Conservation (phyloP, 2,113 vertebrate genomes). For the Athene noctua region DNA sequence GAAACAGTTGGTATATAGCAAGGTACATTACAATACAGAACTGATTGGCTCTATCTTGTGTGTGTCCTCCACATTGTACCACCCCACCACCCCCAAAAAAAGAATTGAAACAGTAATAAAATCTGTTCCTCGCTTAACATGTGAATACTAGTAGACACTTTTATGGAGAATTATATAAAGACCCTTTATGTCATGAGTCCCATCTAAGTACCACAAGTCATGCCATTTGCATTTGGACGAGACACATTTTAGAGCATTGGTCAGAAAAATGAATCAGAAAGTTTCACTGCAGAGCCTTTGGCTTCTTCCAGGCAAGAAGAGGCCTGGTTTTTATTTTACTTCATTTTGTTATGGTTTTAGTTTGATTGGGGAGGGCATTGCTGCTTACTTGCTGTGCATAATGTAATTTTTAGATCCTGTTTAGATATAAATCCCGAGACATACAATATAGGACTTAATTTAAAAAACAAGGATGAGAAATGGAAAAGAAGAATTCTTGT, state of each 20-base stretch:
- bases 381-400: neutral
- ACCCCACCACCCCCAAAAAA: neutral
- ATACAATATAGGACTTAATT: neutral
- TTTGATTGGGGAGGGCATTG: neutral
- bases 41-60: neutral
- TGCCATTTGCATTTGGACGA: neutral
- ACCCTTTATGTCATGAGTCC: neutral
- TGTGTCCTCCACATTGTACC: neutral
- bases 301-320: neutral
- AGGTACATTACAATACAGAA: neutral
- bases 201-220: neutral
- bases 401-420: neutral
- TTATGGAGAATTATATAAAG: neutral
- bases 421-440: neutral
- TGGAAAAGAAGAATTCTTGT: neutral
- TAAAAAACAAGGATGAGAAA: neutral
- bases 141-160: neutral
- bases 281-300: neutral
- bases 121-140: neutral
- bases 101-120: neutral
- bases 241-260: neutral
- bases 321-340: constrained; percentile 4
- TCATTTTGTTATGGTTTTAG: neutral
- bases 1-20: neutral
- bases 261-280: neutral